These are phyloP conservation scores for Pangasianodon hypophthalmus DNA, from an alignment of 2,113 vertebrate genomes.

Conservation along the genomic window DNA sequence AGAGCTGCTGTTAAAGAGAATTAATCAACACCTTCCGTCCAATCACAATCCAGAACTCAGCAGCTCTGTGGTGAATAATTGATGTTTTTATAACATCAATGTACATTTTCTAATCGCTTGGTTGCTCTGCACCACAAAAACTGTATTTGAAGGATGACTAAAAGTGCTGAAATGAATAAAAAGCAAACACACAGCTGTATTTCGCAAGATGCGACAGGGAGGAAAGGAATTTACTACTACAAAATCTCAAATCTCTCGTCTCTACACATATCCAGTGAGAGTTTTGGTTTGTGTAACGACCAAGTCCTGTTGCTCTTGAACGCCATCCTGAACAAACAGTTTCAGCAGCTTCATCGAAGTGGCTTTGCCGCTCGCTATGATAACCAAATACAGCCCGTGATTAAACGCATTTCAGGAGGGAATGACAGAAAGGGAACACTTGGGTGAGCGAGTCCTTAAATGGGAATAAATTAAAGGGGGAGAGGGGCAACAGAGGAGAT, in stretches of 20 bases:
- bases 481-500: constrained; percentile 44
- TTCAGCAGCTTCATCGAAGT: constrained; percentile 49
- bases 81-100: neutral
- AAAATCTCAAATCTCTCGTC: constrained; percentile 10
- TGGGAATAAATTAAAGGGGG: constrained; percentile 56
- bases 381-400: constrained; percentile 50
- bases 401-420: constrained; percentile 50
- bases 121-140: neutral
- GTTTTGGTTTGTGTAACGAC: neutral
- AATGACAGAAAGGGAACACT: constrained; percentile 47
- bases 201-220: neutral
- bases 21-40: neutral
- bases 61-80: neutral
- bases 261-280: neutral
- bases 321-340: constrained; percentile 43
- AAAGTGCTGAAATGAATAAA: constrained; percentile 13
- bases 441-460: constrained; percentile 59
- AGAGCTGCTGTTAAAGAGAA: neutral
- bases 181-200: neutral
- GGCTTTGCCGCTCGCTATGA: constrained; percentile 45
- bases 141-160: neutral
- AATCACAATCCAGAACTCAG: neutral
- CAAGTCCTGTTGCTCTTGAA: constrained; percentile 30
- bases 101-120: neutral
- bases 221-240: constrained; percentile 32